Conservation (phyloP, 2,113 vertebrate species). For the Acanthisitta chloris region DNA sequence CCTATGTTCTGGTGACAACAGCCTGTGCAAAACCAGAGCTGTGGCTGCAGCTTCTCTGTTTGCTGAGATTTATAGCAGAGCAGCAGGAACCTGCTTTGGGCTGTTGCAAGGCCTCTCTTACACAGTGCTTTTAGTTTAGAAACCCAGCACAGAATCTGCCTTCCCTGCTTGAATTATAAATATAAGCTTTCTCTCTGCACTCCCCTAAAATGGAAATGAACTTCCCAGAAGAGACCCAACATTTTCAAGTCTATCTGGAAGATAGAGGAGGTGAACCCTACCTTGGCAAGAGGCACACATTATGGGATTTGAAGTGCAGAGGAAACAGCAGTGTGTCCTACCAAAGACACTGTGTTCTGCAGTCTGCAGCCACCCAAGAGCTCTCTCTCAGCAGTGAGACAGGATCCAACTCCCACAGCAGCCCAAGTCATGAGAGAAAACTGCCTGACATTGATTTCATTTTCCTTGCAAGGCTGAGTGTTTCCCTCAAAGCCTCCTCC, state of each 20-base stretch:
- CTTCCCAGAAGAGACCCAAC: not conserved
- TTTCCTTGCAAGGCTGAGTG: not conserved
- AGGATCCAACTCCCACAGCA: not conserved
- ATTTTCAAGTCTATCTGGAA: not conserved
- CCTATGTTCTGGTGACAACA: not conserved
- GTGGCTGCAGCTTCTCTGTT: not conserved
- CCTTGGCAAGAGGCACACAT: not conserved
- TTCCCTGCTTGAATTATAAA: not conserved
- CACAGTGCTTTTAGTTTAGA: not conserved
- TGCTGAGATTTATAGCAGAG: constrained; percentile 1
- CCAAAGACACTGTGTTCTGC: not conserved
- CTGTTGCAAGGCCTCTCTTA: constrained; percentile 7
- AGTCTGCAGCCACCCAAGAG: not conserved
- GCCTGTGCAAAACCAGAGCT: not conserved
- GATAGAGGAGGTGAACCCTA: not conserved
- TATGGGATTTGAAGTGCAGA: not conserved
- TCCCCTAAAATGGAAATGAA: not conserved
- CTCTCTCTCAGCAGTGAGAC: not conserved
- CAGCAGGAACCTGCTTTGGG: not conserved
- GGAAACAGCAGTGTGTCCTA: not conserved
- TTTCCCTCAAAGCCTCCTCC: not conserved
- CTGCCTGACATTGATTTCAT: not conserved
- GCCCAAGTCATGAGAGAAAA: not conserved
- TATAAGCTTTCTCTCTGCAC: not conserved
- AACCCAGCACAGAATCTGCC: not conserved